These are phyloP conservation scores for Squalus acanthias DNA, from an alignment of 2,797 vertebrate species.

Conservation along the genomic window DNA sequence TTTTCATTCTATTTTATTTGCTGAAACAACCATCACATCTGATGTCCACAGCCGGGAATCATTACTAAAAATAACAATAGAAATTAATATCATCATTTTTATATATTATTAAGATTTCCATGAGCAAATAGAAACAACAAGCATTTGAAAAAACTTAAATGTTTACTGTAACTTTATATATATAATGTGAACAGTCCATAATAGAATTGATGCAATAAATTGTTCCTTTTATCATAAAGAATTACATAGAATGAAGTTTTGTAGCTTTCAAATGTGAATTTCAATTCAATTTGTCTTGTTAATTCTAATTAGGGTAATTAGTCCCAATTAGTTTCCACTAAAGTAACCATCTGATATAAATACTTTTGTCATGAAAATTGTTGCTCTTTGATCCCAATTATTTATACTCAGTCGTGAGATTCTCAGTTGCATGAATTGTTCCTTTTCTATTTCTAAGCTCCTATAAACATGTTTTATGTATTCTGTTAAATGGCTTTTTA, in stretches of 20 bases:
- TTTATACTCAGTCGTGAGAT: slow-evolving; percentile 1
- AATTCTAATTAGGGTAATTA: slow-evolving; percentile 33
- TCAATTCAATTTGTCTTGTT: slow-evolving; percentile 30
- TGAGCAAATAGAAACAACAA: background rate
- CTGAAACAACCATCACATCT: background rate
- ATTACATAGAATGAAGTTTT: slow-evolving; percentile 27
- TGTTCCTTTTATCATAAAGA: slow-evolving; percentile 13
- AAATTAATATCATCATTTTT: background rate
- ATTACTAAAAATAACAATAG: background rate
- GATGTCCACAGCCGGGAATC: background rate
- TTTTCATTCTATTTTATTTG: slow-evolving; percentile 17
- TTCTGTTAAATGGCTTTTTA: background rate
- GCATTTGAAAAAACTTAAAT: background rate
- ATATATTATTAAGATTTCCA: background rate
- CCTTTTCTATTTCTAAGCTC: background rate
- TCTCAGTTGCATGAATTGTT: slow-evolving; percentile 29
- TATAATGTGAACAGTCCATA: background rate
- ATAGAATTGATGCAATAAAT: background rate
- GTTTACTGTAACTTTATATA: background rate
- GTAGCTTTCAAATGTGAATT: slow-evolving; percentile 22
- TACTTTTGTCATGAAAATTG: slow-evolving; percentile 42
- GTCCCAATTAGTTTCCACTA: slow-evolving; percentile 30
- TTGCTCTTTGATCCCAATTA: slow-evolving; percentile 41
- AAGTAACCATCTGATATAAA: slow-evolving; percentile 40
- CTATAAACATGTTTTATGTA: slow-evolving; percentile 28